Percentiles rank a stretch among this genome's conserved stretches.
Conservation (phyloP, 1,140 invertebrate genomes). For the Battus philenor region DNA sequence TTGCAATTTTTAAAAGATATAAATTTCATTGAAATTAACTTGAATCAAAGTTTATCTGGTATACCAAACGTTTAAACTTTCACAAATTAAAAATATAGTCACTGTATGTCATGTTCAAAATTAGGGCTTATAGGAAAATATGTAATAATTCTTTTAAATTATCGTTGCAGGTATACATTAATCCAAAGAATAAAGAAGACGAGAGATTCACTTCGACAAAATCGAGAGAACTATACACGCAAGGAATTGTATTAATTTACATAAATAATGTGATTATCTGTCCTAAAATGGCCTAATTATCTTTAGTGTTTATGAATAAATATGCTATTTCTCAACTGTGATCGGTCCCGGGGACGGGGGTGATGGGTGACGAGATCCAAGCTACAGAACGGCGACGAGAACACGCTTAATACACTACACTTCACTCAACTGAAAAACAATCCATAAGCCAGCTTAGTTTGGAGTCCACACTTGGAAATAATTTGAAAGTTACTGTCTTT, state of each 20-base stretch:
- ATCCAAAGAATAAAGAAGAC: slow-evolving; percentile 55
- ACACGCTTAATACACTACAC: not conserved
- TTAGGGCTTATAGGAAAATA: no score
- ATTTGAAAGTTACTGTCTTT: slow-evolving; percentile 43
- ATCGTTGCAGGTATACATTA: slow-evolving; percentile 39
- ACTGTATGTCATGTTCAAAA: no score
- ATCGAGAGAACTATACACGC: slow-evolving; percentile 43
- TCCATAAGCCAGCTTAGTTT: not conserved
- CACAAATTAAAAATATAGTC: no score
- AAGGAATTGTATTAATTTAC: slow-evolving; percentile 60
- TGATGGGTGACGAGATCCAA: slow-evolving; percentile 16
- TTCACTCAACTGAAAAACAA: not conserved
- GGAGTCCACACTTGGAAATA: slow-evolving; percentile 2
- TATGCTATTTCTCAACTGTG: slow-evolving; percentile 59
- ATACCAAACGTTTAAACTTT: no score
- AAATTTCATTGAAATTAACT: no score
- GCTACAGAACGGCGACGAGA: not conserved
- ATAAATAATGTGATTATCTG: slow-evolving; percentile 69
- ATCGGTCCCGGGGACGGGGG: slow-evolving; percentile 44
- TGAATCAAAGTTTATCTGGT: no score
- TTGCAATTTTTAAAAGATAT: no score
- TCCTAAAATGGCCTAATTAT: slow-evolving; percentile 75
- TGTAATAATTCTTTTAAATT: no score
- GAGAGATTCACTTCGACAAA: slow-evolving; percentile 34
- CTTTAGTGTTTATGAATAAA: slow-evolving; percentile 65